These are phyloP conservation scores for Coleophora deauratella DNA, from an alignment of 2,888 invertebrate species.

Conservation along the genomic window DNA sequence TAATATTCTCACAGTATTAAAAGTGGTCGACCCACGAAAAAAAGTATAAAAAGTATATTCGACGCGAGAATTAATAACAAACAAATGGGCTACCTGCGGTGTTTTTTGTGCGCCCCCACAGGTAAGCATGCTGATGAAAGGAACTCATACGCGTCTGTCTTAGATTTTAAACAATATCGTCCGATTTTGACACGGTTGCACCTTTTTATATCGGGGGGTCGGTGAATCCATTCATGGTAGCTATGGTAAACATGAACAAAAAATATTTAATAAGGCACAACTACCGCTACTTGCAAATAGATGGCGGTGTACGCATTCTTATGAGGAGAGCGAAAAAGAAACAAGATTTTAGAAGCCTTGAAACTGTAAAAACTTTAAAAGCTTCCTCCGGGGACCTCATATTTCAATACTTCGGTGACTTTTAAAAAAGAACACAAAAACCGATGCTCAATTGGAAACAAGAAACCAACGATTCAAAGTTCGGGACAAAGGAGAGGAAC, in stretches of 20 bases:
- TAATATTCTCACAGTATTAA: slow-evolving; percentile 73
- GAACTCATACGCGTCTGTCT: slow-evolving; percentile 66
- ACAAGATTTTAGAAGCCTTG: too few species aligned
- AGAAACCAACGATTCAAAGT: slow-evolving; percentile 64
- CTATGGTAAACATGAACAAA: slow-evolving; percentile 36
- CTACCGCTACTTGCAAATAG: slow-evolving; percentile 50
- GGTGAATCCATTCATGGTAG: slow-evolving; percentile 57
- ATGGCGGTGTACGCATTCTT: slow-evolving; percentile 35
- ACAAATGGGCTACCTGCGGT: slow-evolving; percentile 73
- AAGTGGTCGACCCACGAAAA: slow-evolving; percentile 58
- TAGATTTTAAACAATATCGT: slow-evolving; percentile 66
- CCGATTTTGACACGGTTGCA: slow-evolving; percentile 66
- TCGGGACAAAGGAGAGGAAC: slow-evolving; percentile 68
- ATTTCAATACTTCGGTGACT: slow-evolving; percentile 29
- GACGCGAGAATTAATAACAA: slow-evolving; percentile 74
- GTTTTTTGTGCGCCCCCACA: slow-evolving; percentile 70
- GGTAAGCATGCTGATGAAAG: slow-evolving; percentile 67
- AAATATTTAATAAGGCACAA: slow-evolving; percentile 26
- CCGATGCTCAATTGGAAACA: slow-evolving; percentile 61
- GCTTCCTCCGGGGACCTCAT: slow-evolving; percentile 18
- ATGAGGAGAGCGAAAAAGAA: background rate
- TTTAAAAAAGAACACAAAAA: slow-evolving; percentile 45
- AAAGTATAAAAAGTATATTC: slow-evolving; percentile 64
- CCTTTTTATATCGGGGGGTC: slow-evolving; percentile 50
- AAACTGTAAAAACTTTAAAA: slow-evolving; percentile 11